Conservation (phyloP, 1,140 invertebrate genomes). For the Calephelis virginiensis region DNA sequence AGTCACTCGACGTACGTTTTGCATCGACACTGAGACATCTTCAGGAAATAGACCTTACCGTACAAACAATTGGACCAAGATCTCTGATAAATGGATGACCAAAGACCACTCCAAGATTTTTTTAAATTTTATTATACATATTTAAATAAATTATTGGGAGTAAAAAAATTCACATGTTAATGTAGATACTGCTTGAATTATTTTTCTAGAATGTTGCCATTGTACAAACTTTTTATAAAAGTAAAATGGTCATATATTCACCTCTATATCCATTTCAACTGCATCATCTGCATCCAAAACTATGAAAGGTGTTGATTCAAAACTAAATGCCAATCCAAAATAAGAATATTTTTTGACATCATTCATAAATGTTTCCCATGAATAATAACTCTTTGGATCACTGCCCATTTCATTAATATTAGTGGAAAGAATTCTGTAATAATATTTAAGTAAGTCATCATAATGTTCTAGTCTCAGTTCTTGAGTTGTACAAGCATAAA, state of each 20-base stretch:
- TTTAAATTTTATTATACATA: too few species aligned
- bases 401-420: conserved; percentile 80
- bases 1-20: too few species aligned
- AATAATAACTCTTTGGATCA: conserved; percentile 80
- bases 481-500: conserved; percentile 82
- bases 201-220: too few species aligned
- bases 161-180: too few species aligned
- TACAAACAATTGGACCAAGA: too few species aligned
- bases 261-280: conserved; percentile 80
- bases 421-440: conserved; percentile 78
- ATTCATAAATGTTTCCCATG: conserved; percentile 70
- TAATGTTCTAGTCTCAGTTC: conserved; percentile 79
- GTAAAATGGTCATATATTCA: conserved; percentile 31
- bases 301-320: conserved; percentile 82
- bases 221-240: background rate
- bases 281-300: conserved; percentile 80
- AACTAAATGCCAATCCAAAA: conserved; percentile 81
- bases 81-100: too few species aligned
- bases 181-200: too few species aligned
- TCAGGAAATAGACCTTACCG: too few species aligned
- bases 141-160: too few species aligned
- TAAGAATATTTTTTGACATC: conserved; percentile 82
- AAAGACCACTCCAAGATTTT: too few species aligned
- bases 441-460: conserved; percentile 78
- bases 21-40: too few species aligned